Conservation (phyloP, 1,140 invertebrate genomes). For the Carcinoscorpius rotundicauda region DNA sequence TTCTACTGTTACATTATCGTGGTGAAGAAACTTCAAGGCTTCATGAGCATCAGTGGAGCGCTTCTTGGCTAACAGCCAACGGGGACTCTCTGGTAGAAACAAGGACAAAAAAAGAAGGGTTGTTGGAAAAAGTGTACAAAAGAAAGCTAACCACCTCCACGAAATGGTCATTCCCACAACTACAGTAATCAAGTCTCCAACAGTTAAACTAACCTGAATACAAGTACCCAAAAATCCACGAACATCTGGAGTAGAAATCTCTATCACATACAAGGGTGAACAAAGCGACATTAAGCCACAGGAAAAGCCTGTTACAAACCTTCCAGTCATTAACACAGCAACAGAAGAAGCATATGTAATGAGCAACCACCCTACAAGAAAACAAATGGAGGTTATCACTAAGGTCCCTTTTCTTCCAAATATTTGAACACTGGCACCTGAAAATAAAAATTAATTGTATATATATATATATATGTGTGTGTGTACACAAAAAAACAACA, state of each 20-base stretch:
- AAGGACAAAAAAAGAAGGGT: not conserved
- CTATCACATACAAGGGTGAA: not conserved
- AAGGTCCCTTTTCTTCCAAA: no score
- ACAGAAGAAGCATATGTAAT: no score
- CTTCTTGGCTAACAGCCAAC: conserved; percentile 19
- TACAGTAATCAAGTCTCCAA: not conserved
- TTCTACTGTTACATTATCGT: conserved; percentile 11
- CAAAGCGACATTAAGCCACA: not conserved
- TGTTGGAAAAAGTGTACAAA: not conserved
- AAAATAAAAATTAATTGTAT: no score
- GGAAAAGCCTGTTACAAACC: not conserved
- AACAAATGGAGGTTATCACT: no score
- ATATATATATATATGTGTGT: no score
- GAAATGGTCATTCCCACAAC: not conserved
- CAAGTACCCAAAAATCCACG: not conserved
- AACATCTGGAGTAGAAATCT: not conserved
- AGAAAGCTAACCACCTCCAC: not conserved
- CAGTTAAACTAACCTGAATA: not conserved
- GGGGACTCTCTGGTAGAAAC: conserved; percentile 21
- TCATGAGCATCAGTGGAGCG: conserved; percentile 10
- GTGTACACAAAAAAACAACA: no score
- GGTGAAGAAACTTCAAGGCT: conserved; percentile 17
- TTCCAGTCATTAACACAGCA: not conserved
- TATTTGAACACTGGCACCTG: no score
- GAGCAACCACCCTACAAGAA: no score